Evolutionary conservation across 2,888 invertebrate genomes (phyloP).

Genomic region (Diachrysia chrysitis): DNA sequence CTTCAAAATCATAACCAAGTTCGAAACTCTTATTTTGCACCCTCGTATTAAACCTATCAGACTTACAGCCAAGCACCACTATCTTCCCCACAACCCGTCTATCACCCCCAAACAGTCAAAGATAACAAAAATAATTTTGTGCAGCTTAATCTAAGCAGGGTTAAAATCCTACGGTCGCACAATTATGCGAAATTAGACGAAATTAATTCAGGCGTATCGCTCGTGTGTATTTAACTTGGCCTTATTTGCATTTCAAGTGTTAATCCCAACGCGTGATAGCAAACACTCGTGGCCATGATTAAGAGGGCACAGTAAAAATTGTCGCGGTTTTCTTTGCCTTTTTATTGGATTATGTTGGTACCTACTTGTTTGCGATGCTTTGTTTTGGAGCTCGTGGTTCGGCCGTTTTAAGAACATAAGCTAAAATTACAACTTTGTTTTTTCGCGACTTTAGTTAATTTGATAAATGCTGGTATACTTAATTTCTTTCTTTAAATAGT

Average conservation of each 20-base stretch:
- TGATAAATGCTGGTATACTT: too few relatives aligned
- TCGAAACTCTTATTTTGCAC: neutral
- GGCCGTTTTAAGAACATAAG: neutral
- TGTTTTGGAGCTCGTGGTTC: neutral
- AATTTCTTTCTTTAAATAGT: too few relatives aligned
- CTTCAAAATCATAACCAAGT: neutral
- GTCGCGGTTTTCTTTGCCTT: conserved; percentile 5
- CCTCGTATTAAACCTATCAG: neutral
- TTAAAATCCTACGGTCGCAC: conserved; percentile 56
- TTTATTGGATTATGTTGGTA: conserved; percentile 17
- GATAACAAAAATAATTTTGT: conserved; percentile 55
- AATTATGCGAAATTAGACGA: conserved; percentile 64
- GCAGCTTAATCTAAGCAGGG: conserved; percentile 50
- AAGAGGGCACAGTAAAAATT: conserved; percentile 28
- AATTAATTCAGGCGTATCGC: conserved; percentile 62
- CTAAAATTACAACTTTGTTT: neutral
- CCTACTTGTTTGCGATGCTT: conserved; percentile 5
- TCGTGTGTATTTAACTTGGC: conserved; percentile 54
- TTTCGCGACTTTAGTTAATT: too few relatives aligned
- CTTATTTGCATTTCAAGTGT: conserved; percentile 68
- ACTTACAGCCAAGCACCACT: conserved; percentile 19
- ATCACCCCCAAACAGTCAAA: conserved; percentile 37
- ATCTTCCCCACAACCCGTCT: conserved; percentile 29
- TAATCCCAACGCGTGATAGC: conserved; percentile 57
- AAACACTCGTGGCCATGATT: conserved; percentile 53